Evolutionary conservation across 2,113 vertebrate genomes (phyloP).

Genomic region (Peromyscus maniculatus): DNA sequence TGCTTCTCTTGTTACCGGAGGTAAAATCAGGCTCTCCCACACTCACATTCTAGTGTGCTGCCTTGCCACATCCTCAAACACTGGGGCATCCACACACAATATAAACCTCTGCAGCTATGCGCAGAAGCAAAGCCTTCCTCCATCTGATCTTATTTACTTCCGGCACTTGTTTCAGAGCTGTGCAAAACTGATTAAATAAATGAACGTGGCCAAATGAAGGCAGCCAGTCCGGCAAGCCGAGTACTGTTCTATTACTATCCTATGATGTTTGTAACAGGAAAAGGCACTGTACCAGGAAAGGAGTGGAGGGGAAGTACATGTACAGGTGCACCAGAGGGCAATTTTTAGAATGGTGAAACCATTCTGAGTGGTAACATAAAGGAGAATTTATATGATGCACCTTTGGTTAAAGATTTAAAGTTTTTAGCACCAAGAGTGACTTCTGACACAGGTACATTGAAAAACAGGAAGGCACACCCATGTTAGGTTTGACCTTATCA

Average conservation of each 20-base stretch:
- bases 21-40: background rate
- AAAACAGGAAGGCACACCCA: background rate
- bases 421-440: background rate
- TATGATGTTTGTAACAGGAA: background rate
- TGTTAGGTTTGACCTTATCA: background rate
- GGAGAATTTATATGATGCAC: background rate
- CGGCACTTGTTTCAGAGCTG: background rate
- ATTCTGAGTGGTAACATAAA: background rate
- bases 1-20: background rate
- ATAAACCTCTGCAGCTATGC: background rate
- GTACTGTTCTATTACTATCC: background rate
- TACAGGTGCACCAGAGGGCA: too few species aligned
- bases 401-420: background rate
- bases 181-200: background rate
- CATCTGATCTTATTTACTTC: background rate
- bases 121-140: background rate
- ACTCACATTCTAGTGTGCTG: fast-evolving
- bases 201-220: background rate
- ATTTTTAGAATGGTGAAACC: background rate
- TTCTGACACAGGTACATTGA: background rate
- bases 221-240: background rate
- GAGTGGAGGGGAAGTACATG: background rate
- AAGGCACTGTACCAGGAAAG: background rate
- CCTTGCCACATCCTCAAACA: background rate
- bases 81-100: too few species aligned